These are phyloP conservation scores for Aspidoscelis tigris DNA, from an alignment of 2,113 vertebrate species.

Conservation along the genomic window DNA sequence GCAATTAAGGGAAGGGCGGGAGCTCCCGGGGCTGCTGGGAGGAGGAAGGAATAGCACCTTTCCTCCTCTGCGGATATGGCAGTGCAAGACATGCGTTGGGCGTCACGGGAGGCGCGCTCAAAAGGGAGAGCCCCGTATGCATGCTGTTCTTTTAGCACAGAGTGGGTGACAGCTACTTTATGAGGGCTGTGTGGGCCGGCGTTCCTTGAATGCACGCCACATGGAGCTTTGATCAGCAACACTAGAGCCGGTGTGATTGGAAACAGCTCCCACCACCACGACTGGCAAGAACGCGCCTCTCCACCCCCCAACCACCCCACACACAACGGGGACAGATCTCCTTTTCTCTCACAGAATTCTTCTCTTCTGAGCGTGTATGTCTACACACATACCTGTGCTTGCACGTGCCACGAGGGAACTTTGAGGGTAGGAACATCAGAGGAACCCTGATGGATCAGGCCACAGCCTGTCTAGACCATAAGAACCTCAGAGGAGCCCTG, in stretches of 20 bases:
- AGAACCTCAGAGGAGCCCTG: too few relatives aligned
- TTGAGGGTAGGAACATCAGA: too few relatives aligned
- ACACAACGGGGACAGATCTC: background rate
- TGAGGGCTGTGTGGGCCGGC: background rate
- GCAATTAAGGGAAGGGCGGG: background rate
- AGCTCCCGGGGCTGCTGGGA: background rate
- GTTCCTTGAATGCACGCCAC: background rate
- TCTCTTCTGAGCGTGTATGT: background rate
- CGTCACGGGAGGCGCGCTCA: background rate
- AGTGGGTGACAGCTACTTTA: background rate
- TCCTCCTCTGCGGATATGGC: conserved; percentile 10
- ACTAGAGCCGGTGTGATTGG: background rate
- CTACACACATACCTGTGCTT: background rate
- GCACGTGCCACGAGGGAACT: too few relatives aligned
- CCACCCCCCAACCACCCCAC: background rate
- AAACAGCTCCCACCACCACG: background rate
- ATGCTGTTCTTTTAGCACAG: background rate
- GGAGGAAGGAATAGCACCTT: conserved; percentile 3
- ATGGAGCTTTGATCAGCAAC: background rate
- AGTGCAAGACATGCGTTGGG: background rate
- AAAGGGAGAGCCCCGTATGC: background rate
- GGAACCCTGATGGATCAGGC: too few relatives aligned
- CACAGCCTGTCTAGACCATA: too few relatives aligned
- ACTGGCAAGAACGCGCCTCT: background rate
- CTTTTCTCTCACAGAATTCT: background rate